Conservation (phyloP, 2,888 invertebrate species). For the Brassicogethes aeneus region DNA sequence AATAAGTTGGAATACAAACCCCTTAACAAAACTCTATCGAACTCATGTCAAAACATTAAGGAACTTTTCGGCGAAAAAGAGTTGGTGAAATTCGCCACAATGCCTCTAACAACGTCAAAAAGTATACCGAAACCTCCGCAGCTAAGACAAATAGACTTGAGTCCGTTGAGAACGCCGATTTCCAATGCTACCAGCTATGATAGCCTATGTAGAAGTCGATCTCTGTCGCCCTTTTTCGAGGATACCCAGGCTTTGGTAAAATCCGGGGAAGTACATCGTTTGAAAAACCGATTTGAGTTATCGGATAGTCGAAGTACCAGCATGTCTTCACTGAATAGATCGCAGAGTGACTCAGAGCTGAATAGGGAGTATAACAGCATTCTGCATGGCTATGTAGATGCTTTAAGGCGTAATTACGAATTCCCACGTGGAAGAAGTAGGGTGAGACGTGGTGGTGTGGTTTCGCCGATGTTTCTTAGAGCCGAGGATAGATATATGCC, state of each 20-base stretch:
- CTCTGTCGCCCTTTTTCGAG: conserved; percentile 65
- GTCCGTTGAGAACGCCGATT: conserved; percentile 35
- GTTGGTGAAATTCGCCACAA: conserved; percentile 48
- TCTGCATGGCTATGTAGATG: conserved; percentile 49
- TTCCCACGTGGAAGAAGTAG: conserved; percentile 44
- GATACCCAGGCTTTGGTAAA: conserved; percentile 62
- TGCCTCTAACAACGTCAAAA: conserved; percentile 42
- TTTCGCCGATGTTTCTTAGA: conserved; percentile 57
- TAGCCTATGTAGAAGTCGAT: conserved; percentile 60
- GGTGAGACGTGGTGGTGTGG: conserved; percentile 41
- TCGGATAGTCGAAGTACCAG: conserved; percentile 37
- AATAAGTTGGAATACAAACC: conserved; percentile 9
- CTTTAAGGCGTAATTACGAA: conserved; percentile 54
- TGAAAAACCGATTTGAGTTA: conserved; percentile 72
- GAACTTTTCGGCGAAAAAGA: conserved; percentile 74
- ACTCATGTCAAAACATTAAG: conserved; percentile 66
- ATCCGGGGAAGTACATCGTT: conserved; percentile 67
- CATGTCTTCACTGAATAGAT: conserved; percentile 45
- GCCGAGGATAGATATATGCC: conserved; percentile 73
- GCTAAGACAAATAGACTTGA: conserved; percentile 34
- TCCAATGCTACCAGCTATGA: conserved; percentile 52
- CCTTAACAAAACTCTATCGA: conserved; percentile 37
- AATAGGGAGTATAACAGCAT: conserved; percentile 46
- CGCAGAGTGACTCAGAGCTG: conserved; percentile 73
- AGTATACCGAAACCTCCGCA: conserved; percentile 39